Base-by-base conservation (phyloP, 2,113 vertebrate genomes). In the Dromaius novaehollandiae region DNA sequence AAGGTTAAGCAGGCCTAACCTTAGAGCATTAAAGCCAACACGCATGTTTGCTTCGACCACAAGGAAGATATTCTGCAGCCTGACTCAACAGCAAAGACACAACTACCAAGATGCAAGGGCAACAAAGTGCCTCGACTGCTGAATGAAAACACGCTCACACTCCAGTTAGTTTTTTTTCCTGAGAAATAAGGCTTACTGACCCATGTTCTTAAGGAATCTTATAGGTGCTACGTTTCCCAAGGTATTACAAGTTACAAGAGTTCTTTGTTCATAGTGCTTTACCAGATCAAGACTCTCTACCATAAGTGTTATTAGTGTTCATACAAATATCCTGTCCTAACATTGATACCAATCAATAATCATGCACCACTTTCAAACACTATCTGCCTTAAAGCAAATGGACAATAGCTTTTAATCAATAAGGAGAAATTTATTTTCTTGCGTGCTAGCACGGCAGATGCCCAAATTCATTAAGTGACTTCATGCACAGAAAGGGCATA, bases 211-310 rank as follows among this genome's bases (percentile, higher is more conserved):
- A n/a, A 5, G 25, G 25, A 50, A 16, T 38, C 51, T 84, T 56
- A 18, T n/a, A 64, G 21, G 5, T 34, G 20, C 13, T 71, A 13
- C 1, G 4, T 75, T 79, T 81, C 46, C 38, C 14, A 36, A 44
- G 6, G 5, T 13, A 0, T 5, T 32, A 58, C 56, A 73, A 84
- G 5, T 84, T 25, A 74, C 8, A 44, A 0, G 1, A 71, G 14
- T 34, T 53, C 40, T 76, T 79, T 78, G 19, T 28, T 79, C 28
- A 56, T 3, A 85, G 22, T 32, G 13, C 42, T 75, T 68, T 46
- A 55, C 4, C 38, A 20, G 14, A 88, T 53, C 25, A 63, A 79
- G 40, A 53, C 71, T 76, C 56, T 63, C 81, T 38, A 66, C 44
- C 38, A 14, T 44, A 36, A 53, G 50, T 63, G 22, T 4, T 38